These are phyloP conservation scores for Mellivora capensis DNA, from an alignment of 2,113 vertebrate species.

Conservation along the genomic window DNA sequence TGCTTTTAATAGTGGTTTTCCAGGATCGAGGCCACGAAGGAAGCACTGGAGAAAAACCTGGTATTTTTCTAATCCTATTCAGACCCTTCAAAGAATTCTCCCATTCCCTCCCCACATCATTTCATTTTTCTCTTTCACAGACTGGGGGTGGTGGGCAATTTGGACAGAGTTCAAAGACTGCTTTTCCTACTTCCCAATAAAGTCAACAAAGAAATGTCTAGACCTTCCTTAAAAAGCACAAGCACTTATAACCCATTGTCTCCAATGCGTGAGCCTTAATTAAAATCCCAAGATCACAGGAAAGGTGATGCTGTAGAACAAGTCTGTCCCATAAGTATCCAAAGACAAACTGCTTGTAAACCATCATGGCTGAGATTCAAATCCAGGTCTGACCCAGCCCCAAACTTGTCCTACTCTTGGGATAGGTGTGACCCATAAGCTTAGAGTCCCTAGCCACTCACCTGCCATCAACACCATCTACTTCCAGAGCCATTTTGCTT, in stretches of 20 bases:
- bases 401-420: neutral
- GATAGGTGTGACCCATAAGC: neutral
- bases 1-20: neutral
- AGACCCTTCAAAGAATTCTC: neutral
- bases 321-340: neutral
- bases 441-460: neutral
- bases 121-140: neutral
- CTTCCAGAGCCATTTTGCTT: constrained; percentile 18
- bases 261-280: neutral
- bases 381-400: neutral
- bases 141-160: neutral
- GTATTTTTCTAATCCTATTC: neutral
- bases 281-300: neutral
- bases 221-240: neutral
- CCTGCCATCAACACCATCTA: neutral
- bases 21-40: neutral
- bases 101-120: neutral
- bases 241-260: neutral
- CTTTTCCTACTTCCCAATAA: neutral
- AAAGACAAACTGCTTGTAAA: neutral
- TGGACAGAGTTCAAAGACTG: neutral
- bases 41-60: neutral
- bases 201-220: neutral
- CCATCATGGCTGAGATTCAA: neutral
- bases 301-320: neutral